Evolutionary conservation across 2,888 invertebrate species (phyloP).

Genomic region (Trissonchulus latispiculum): DNA sequence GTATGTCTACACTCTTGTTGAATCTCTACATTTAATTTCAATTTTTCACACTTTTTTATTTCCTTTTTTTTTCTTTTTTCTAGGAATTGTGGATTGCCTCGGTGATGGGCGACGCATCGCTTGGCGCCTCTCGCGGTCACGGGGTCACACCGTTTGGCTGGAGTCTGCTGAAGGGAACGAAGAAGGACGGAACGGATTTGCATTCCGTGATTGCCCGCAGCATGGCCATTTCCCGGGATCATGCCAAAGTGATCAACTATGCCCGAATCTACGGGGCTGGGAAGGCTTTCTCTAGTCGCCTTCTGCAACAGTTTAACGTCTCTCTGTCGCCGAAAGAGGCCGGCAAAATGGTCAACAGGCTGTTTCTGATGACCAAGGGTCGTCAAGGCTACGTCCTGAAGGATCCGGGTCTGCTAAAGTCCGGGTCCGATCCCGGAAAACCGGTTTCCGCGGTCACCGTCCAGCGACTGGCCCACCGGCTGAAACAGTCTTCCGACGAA

Average conservation of each 20-base stretch:
- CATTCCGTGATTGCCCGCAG: slow-evolving; percentile 92
- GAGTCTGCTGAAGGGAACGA: slow-evolving; percentile 91
- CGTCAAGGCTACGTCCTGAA: neutral
- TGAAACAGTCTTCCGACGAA: too few species aligned
- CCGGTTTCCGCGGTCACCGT: too few species aligned
- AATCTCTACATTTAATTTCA: too few species aligned
- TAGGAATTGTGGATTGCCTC: slow-evolving; percentile 92
- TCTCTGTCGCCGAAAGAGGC: slow-evolving; percentile 63
- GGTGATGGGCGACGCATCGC: slow-evolving; percentile 65
- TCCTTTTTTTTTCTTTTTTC: too few species aligned
- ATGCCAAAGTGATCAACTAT: slow-evolving; percentile 84
- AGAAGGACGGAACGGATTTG: slow-evolving; percentile 75
- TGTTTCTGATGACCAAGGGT: neutral
- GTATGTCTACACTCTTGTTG: too few species aligned
- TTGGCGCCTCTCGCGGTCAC: neutral
- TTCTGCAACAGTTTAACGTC: slow-evolving; percentile 70
- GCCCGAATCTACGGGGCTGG: slow-evolving; percentile 95
- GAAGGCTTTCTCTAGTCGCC: slow-evolving; percentile 72
- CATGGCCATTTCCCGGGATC: slow-evolving; percentile 63
- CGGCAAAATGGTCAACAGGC: slow-evolving; percentile 57
- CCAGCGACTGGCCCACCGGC: too few species aligned
- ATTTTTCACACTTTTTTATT: too few species aligned
- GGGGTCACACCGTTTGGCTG: slow-evolving; percentile 79
- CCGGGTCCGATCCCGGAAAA: too few species aligned
- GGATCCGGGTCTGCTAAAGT: neutral